A percentile compares a stretch with the other conserved stretches of the same genome.
Conservation (phyloP, 2,888 invertebrate species). For the Diplolepis rosae region DNA sequence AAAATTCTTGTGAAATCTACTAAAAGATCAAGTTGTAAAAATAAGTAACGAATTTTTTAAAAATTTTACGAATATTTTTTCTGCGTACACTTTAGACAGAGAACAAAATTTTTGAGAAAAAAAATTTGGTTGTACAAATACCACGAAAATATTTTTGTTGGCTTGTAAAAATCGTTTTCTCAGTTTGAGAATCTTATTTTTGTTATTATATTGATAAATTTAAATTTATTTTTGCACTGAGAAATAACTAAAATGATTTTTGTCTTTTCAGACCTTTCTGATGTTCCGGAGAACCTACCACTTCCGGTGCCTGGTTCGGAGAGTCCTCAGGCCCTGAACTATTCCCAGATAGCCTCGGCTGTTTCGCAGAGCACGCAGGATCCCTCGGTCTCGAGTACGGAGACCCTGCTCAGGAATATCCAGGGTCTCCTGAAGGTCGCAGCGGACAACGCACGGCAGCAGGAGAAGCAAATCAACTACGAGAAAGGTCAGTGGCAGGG, state of each 20-base stretch:
- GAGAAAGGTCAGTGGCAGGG: slow-evolving; percentile 89
- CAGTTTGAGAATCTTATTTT: too few relatives aligned
- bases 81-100: too few relatives aligned
- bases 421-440: slow-evolving; percentile 97
- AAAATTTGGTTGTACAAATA: too few relatives aligned
- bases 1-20: too few relatives aligned
- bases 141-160: too few relatives aligned
- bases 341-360: slow-evolving; percentile 83
- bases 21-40: too few relatives aligned
- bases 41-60: too few relatives aligned
- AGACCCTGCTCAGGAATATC: slow-evolving; percentile 94
- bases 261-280: slow-evolving; percentile 81
- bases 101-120: too few relatives aligned
- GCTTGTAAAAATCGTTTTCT: too few relatives aligned
- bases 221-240: background rate
- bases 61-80: too few relatives aligned
- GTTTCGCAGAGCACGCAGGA: slow-evolving; percentile 77
- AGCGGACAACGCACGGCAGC: slow-evolving; percentile 97
- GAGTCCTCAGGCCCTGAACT: slow-evolving; percentile 84
- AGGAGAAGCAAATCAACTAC: slow-evolving; percentile 95
- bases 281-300: slow-evolving; percentile 82
- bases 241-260: background rate
- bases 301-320: slow-evolving; percentile 76
- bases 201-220: too few relatives aligned
- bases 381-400: slow-evolving; percentile 86